Evolutionary conservation across 2,113 vertebrate genomes (phyloP), one percentile per base, ranked within the genome.

Genomic region (Dolichotis patagonum): DNA sequence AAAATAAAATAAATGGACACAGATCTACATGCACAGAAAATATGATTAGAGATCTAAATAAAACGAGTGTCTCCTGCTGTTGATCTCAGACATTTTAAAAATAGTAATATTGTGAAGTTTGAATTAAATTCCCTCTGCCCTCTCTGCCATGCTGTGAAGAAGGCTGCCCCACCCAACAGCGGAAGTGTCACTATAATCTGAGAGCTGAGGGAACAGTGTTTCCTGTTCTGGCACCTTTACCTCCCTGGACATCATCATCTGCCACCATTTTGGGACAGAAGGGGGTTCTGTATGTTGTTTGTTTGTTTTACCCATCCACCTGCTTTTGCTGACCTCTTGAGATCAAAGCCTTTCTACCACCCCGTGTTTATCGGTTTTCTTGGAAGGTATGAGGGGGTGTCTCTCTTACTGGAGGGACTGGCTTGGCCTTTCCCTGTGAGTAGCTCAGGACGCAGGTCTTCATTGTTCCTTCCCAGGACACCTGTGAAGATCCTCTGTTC

Each of bases 101-200:
- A 91, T 62, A 69, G 11, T 54, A 86, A 17, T 30, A 46, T 86
- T 63, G 32, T 41, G 69, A 41, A 56, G 81, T 97, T 88, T 56
- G 52, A 89, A 92, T 96, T 52, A 60, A 89, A 92, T 96, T 58
- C 88, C 75, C 49, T 43, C 52, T 41, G n/a, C 20, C 54, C 28
- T 85, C 82, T 88, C 20, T 77, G 89, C 54, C 46, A 71, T 97
- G 88, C 94, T 87, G 60, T 58, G 19, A 96, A 95, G 19, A 96
- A 95, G 52, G 52, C 85, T 85, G 96, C 98, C 96, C 96, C 96
- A 97, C 97, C 97, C 96, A 96, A 65, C 49, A 92, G 56, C 91
- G 86, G 30, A 90, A 85, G 46, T 82, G 75, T 83, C 54, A 63
- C 85, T 89, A 16, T 73, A 77, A 41, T 75, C 85, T 54, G 82